A percentile compares a stretch with the other conserved stretches of the same genome.
These are phyloP conservation scores for Agrotis clavis DNA, from an alignment of 2,888 invertebrate species.

Conservation along the genomic window DNA sequence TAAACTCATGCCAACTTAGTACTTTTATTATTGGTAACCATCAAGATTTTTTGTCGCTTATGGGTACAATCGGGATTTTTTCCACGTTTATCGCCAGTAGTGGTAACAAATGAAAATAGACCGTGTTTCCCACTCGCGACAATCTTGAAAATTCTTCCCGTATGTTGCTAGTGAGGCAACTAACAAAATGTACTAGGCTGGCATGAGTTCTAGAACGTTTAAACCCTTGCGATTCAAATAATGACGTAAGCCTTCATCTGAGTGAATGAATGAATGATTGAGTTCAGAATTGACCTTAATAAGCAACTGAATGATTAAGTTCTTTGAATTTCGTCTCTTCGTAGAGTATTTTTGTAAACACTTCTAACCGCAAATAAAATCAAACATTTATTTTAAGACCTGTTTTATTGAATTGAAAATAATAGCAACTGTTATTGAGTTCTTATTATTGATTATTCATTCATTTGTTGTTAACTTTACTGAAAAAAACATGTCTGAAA, in stretches of 20 bases:
- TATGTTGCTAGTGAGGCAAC: no score
- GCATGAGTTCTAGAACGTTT: constrained; percentile 34
- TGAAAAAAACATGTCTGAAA: constrained; percentile 25
- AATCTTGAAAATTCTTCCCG: no score
- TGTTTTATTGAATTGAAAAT: constrained; percentile 27
- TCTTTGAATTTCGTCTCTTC: constrained; percentile 14
- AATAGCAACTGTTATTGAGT: constrained; percentile 32
- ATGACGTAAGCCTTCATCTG: constrained; percentile 37
- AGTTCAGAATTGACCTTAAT: neutral
- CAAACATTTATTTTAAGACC: constrained; percentile 12
- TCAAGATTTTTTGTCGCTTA: no score
- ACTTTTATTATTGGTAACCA: no score
- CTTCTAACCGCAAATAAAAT: constrained; percentile 29
- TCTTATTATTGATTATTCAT: constrained; percentile 53
- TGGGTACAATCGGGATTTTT: no score
- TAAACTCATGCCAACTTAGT: no score
- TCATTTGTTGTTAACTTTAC: constrained; percentile 29
- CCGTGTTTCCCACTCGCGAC: no score
- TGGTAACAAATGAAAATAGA: no score
- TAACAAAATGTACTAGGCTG: no score
- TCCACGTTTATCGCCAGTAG: no score
- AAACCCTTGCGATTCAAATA: constrained; percentile 23
- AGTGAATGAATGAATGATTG: constrained; percentile 16
- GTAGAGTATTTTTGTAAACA: constrained; percentile 17
- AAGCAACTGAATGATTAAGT: constrained; percentile 1